These are phyloP conservation scores for Dolichotis patagonum DNA, from an alignment of 2,113 vertebrate genomes.

Conservation along the genomic window DNA sequence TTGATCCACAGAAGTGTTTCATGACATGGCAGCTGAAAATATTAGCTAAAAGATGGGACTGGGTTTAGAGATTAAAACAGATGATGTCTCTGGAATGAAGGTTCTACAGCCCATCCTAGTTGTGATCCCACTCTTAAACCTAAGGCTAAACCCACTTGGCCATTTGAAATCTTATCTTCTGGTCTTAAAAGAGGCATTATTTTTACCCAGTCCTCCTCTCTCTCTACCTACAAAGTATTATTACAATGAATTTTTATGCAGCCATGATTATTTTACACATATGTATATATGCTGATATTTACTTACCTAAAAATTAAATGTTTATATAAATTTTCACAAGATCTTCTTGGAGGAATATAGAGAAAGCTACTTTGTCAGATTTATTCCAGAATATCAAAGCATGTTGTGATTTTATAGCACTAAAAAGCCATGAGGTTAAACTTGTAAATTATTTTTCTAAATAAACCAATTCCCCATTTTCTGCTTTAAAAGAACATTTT, in stretches of 20 bases:
- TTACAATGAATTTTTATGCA: neutral
- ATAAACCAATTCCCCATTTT: neutral
- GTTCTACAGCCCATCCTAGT: neutral
- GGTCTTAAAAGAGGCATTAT: neutral
- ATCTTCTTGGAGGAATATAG: neutral
- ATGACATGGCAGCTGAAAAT: neutral
- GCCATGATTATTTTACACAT: neutral
- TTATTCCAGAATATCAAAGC: neutral
- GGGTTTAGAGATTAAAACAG: neutral
- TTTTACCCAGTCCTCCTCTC: neutral
- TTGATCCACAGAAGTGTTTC: neutral
- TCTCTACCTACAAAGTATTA: no score
- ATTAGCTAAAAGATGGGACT: neutral
- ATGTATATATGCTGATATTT: neutral
- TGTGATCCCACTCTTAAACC: neutral
- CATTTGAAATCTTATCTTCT: neutral
- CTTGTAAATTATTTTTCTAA: neutral
- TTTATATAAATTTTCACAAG: neutral
- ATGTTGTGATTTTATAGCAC: neutral
- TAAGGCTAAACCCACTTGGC: neutral
- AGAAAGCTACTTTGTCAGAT: neutral
- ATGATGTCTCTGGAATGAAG: neutral
- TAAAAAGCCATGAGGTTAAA: neutral
- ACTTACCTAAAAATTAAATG: slow-evolving; percentile 10
- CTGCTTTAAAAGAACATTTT: neutral